Percentiles rank a stretch among this genome's conserved stretches.
Evolutionary conservation across 2,888 invertebrate genomes (phyloP).

Genomic region (Asteroscopus sphinx): DNA sequence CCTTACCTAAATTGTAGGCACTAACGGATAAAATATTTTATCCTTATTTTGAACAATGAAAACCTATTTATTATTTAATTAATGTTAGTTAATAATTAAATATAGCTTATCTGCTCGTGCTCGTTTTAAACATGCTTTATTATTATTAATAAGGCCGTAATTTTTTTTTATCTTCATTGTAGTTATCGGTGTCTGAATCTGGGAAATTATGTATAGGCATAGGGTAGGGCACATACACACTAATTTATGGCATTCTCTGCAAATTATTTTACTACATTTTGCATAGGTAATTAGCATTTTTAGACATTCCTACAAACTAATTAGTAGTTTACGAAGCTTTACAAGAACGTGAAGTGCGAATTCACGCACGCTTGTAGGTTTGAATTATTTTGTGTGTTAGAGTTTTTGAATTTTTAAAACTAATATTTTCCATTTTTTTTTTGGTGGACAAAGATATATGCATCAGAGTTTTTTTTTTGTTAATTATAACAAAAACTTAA

Average conservation of each 20-base stretch:
- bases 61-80: too few species aligned
- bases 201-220: background rate
- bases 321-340: background rate
- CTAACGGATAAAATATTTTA: too few species aligned
- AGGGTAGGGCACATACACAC: constrained; percentile 3
- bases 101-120: constrained; percentile 23
- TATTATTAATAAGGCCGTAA: constrained; percentile 8
- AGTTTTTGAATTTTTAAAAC: background rate
- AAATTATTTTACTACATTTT: constrained; percentile 8
- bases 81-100: too few species aligned
- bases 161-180: constrained; percentile 29
- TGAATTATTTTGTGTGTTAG: background rate
- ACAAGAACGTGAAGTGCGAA: constrained; percentile 13
- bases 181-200: constrained; percentile 22
- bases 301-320: background rate
- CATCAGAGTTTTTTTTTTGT: too few species aligned
- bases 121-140: constrained; percentile 5
- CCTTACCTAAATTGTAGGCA: too few species aligned
- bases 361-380: constrained; percentile 15
- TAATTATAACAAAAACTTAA: too few species aligned
- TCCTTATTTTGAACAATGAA: too few species aligned
- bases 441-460: too few species aligned
- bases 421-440: too few species aligned
- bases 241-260: background rate
- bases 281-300: constrained; percentile 1